phyloP scores from a whole-genome alignment of 2,797 vertebrate genomes.

The Syngnathus rostellatus region DNA sequence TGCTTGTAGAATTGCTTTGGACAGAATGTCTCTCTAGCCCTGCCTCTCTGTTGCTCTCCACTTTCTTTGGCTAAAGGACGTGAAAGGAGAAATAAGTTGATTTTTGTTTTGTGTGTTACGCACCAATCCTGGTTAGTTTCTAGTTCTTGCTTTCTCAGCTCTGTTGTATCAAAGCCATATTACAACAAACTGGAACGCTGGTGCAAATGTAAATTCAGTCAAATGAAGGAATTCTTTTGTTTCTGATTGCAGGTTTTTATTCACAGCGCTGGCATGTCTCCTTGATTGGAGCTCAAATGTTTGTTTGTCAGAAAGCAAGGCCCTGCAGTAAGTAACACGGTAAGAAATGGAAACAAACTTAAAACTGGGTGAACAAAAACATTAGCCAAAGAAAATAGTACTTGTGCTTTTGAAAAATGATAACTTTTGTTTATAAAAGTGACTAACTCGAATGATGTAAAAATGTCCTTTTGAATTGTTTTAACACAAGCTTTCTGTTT shows the following conservation, averaged over 20 bases:
- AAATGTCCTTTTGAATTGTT: too few relatives aligned
- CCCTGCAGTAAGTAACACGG: conserved; percentile 17
- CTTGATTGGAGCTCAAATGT: background rate
- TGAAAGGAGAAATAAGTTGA: conserved; percentile 3
- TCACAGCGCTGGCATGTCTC: background rate
- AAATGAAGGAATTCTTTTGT: conserved; percentile 13
- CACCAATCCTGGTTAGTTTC: background rate
- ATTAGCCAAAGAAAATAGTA: too few relatives aligned
- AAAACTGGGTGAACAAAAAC: too few relatives aligned
- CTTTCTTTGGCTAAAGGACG: conserved; percentile 8
- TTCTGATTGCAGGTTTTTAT: conserved; percentile 15
- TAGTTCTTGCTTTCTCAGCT: conserved; percentile 6
- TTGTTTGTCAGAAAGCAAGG: conserved; percentile 8
- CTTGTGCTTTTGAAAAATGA: too few relatives aligned
- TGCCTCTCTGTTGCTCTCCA: conserved; percentile 12
- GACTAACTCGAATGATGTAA: too few relatives aligned
- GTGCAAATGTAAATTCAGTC: conserved; percentile 23
- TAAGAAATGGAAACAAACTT: too few relatives aligned
- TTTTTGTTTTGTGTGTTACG: background rate
- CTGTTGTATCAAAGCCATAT: conserved; percentile 12
- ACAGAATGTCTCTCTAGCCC: conserved; percentile 28
- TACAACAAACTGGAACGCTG: conserved; percentile 17
- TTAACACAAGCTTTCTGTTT: too few relatives aligned
- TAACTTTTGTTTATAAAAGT: too few relatives aligned
- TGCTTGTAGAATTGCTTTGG: conserved; percentile 46